A percentile compares a stretch with the other conserved stretches of the same genome.
These are phyloP conservation scores for Corvus hawaiiensis DNA, from an alignment of 2,113 vertebrate species.

Conservation along the genomic window DNA sequence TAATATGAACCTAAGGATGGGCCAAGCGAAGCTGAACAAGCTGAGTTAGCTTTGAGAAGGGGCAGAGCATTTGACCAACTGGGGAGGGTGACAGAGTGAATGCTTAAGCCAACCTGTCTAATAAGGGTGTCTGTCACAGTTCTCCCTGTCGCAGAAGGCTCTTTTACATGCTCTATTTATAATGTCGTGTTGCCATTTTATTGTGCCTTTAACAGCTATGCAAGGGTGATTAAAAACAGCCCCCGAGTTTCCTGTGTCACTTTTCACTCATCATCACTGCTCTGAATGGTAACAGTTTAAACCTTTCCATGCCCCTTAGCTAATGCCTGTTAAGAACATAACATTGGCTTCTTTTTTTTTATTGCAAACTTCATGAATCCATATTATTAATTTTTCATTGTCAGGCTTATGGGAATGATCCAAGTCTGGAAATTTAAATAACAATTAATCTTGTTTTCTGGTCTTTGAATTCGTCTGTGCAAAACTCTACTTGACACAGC, in stretches of 20 bases:
- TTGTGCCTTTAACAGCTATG: constrained; percentile 45
- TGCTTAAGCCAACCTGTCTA: constrained; percentile 38
- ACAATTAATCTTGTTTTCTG: constrained; percentile 49
- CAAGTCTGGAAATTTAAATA: constrained; percentile 53
- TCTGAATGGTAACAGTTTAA: constrained; percentile 44
- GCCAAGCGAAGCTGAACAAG: not conserved
- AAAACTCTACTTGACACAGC: constrained; percentile 29
- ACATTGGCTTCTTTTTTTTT: not conserved
- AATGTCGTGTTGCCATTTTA: constrained; percentile 51
- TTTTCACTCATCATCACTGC: constrained; percentile 52
- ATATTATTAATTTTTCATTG: constrained; percentile 37
- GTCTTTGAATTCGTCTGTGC: not conserved
- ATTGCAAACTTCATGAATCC: not conserved
- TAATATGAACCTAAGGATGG: not conserved
- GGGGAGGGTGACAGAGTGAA: not conserved
- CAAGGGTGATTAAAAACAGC: constrained; percentile 58
- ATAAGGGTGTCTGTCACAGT: not conserved
- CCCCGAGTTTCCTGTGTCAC: constrained; percentile 41
- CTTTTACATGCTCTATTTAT: constrained; percentile 49
- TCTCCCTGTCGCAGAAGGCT: constrained; percentile 31
- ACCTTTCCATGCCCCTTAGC: constrained; percentile 16
- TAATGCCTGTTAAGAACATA: not conserved
- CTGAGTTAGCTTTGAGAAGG: not conserved
- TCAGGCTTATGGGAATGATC: constrained; percentile 16
- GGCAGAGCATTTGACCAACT: not conserved